Evolutionary conservation across 2,888 invertebrate genomes (phyloP).

Genomic region (Camponotus fellah): DNA sequence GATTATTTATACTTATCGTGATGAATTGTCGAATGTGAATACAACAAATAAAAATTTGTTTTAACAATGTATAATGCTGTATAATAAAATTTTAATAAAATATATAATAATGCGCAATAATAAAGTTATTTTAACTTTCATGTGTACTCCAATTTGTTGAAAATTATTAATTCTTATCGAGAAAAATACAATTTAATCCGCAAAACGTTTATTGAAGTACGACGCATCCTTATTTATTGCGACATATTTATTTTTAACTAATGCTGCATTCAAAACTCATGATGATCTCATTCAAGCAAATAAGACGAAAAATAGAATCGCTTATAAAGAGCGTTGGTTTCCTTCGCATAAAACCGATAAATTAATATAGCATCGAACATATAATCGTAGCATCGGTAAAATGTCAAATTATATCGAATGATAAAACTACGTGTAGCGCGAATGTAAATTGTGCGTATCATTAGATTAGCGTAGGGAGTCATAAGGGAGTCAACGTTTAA

Average conservation of each 20-base stretch:
- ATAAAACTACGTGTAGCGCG: constrained; percentile 28
- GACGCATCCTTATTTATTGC: neutral
- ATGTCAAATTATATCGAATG: neutral
- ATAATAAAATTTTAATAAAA: neutral
- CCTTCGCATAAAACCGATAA: constrained; percentile 2
- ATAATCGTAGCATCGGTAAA: neutral
- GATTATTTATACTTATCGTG: neutral
- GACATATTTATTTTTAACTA: neutral
- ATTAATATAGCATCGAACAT: constrained; percentile 15
- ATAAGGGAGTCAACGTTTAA: neutral
- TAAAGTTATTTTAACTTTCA: neutral
- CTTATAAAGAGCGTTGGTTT: neutral
- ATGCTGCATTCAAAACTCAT: constrained; percentile 23
- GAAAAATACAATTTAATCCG: neutral
- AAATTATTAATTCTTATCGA: constrained; percentile 9
- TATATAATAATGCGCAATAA: neutral
- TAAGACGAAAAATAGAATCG: neutral
- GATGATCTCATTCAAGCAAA: constrained; percentile 21
- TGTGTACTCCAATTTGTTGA: neutral
- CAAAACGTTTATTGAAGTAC: neutral
- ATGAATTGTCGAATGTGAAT: neutral
- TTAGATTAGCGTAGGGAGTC: neutral
- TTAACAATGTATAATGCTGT: neutral
- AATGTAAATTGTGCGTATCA: constrained; percentile 26
- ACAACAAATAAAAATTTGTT: neutral